Conservation (phyloP, 2,888 invertebrate genomes). For the Asteroscopus sphinx region DNA sequence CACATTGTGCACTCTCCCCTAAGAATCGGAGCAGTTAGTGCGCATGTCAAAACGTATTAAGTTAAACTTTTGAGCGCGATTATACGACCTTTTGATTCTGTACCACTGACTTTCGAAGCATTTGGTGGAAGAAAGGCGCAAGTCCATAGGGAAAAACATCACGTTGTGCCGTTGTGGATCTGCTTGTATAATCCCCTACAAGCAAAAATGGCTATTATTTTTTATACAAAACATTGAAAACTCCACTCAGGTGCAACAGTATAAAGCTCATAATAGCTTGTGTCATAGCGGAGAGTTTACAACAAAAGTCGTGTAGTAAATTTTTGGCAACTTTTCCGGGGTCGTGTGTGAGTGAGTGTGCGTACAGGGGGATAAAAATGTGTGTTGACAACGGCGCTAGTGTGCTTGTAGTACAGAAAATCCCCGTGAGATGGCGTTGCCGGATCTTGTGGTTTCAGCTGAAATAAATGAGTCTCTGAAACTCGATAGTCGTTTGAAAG, state of each 20-base stretch:
- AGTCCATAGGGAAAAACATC: conserved; percentile 15
- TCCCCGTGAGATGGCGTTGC: conserved; percentile 78
- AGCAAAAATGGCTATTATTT: conserved; percentile 61
- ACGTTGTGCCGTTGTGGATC: conserved; percentile 58
- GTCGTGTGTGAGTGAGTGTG: conserved; percentile 73
- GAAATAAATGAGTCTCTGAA: conserved; percentile 59
- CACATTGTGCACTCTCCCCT: conserved; percentile 55
- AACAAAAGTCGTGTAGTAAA: conserved; percentile 56
- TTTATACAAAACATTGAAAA: conserved; percentile 25
- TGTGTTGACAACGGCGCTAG: conserved; percentile 80
- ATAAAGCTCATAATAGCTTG: conserved; percentile 55
- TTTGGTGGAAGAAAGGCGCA: conserved; percentile 57
- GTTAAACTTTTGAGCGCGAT: conserved; percentile 18
- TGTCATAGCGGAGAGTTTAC: conserved; percentile 23
- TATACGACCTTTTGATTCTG: conserved; percentile 49
- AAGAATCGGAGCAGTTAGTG: conserved; percentile 49
- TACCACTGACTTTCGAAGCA: conserved; percentile 10
- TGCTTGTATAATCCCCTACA: conserved; percentile 38
- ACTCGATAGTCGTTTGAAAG: conserved; percentile 70
- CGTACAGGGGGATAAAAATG: conserved; percentile 70
- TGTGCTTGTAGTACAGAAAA: conserved; percentile 69
- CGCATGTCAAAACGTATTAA: conserved; percentile 63
- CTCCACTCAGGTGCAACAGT: rapidly evolving
- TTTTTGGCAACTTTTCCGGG: conserved; percentile 80
- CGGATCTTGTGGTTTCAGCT: conserved; percentile 67